Percentiles rank a stretch among this genome's conserved stretches.
These are phyloP conservation scores for Nannospalax galili DNA, from an alignment of 2,113 vertebrate species.

Conservation along the genomic window DNA sequence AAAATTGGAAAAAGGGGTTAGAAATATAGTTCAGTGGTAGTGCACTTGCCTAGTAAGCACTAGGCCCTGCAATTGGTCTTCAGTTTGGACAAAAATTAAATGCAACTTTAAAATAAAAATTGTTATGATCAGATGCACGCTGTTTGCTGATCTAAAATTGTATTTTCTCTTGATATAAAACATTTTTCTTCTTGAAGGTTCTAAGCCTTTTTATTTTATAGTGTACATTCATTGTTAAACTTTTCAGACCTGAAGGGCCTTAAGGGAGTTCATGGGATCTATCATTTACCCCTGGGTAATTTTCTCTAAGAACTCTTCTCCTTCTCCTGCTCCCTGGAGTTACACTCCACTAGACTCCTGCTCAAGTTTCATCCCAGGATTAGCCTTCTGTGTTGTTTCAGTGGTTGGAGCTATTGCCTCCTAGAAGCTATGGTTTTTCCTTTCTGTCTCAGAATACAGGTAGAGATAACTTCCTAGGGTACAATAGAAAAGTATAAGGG, in stretches of 20 bases:
- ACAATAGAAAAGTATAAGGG: too few species aligned
- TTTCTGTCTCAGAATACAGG: not conserved
- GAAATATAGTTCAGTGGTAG: too few species aligned
- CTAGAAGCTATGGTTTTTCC: not conserved
- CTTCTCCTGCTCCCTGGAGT: not conserved
- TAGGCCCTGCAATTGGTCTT: too few species aligned
- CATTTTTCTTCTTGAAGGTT: not conserved
- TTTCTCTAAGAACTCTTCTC: not conserved
- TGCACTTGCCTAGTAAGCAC: too few species aligned
- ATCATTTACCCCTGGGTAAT: not conserved
- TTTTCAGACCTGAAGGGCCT: not conserved
- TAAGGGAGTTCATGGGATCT: not conserved
- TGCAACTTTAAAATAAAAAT: too few species aligned
- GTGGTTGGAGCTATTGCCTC: not conserved
- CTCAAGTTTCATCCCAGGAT: not conserved
- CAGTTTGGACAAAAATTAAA: too few species aligned
- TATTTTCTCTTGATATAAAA: not conserved
- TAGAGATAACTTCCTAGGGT: not conserved
- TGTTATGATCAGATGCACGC: not conserved
- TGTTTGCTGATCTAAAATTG: not conserved
- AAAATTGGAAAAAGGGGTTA: constrained; percentile 25
- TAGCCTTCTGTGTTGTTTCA: not conserved
- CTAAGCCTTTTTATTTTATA: not conserved
- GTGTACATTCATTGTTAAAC: not conserved
- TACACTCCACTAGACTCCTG: not conserved